Conservation (phyloP, 2,888 invertebrate species). For the Conistra vaccinii region DNA sequence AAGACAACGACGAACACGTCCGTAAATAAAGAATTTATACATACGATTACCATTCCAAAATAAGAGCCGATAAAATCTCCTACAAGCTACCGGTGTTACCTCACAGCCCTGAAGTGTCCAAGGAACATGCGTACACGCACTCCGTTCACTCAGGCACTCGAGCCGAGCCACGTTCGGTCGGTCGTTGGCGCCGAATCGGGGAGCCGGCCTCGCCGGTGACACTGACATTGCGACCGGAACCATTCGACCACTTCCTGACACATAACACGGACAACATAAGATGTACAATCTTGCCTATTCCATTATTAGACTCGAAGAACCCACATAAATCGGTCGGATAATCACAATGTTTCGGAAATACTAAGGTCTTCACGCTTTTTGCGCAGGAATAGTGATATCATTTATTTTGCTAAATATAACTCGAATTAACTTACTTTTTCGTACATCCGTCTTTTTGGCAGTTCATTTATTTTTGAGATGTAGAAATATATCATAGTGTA, state of each 20-base stretch:
- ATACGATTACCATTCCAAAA: neutral
- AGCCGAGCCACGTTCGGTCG: slow-evolving; percentile 49
- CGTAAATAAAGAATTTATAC: slow-evolving; percentile 10
- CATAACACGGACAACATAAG: slow-evolving; percentile 65
- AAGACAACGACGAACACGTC: neutral
- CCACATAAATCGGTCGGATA: slow-evolving; percentile 42
- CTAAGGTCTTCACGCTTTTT: slow-evolving; percentile 52
- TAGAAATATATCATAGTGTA: slow-evolving; percentile 18
- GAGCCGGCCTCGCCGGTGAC: slow-evolving; percentile 79
- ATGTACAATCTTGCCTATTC: slow-evolving; percentile 56
- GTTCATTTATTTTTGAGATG: slow-evolving; percentile 23
- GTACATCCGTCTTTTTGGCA: slow-evolving; percentile 36
- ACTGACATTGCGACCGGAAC: slow-evolving; percentile 88
- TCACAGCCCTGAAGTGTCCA: slow-evolving; percentile 51
- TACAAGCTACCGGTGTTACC: slow-evolving; percentile 43
- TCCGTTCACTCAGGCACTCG: slow-evolving; percentile 38
- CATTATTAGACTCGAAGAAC: slow-evolving; percentile 51
- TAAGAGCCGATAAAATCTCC: slow-evolving; percentile 17
- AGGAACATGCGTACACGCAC: slow-evolving; percentile 35
- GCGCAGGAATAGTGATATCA: slow-evolving; percentile 57
- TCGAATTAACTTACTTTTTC: slow-evolving; percentile 34
- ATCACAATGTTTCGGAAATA: slow-evolving; percentile 47
- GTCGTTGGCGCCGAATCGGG: slow-evolving; percentile 75
- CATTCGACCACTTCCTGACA: slow-evolving; percentile 79
- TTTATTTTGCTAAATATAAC: slow-evolving; percentile 43